phyloP scores from a whole-genome alignment of 2,113 vertebrate genomes.

The Panurus biarmicus region DNA sequence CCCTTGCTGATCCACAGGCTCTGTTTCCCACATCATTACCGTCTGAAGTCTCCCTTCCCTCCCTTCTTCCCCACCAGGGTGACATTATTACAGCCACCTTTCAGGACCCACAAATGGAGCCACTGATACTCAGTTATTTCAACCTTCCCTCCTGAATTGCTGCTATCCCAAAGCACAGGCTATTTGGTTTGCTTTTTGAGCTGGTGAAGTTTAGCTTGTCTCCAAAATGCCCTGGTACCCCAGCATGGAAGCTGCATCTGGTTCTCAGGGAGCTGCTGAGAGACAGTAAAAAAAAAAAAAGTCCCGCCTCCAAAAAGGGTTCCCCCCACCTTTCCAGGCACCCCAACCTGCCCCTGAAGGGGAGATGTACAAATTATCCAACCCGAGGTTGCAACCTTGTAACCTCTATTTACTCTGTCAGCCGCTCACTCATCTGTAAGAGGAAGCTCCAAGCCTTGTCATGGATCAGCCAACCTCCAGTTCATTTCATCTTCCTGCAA shows the following conservation, averaged over 20 bases:
- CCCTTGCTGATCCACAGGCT: neutral
- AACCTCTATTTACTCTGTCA: neutral
- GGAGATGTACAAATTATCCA: neutral
- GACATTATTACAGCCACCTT: neutral
- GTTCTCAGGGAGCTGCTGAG: neutral
- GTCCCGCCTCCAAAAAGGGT: neutral
- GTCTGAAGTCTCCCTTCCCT: neutral
- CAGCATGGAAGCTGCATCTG: neutral
- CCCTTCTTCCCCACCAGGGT: neutral
- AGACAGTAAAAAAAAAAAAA: neutral
- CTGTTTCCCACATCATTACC: neutral
- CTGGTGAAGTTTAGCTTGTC: neutral
- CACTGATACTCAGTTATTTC: neutral
- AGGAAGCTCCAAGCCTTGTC: neutral
- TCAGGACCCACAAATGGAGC: neutral
- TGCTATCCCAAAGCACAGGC: neutral
- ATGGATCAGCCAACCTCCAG: neutral
- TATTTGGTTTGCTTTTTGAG: neutral
- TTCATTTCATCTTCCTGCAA: neutral
- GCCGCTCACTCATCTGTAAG: neutral
- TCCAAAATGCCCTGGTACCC: neutral
- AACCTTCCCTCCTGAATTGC: neutral
- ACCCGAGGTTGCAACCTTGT: neutral
- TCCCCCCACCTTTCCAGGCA: accelerated
- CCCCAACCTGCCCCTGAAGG: neutral